These are phyloP conservation scores for Drosophila sturtevanti DNA, from an alignment of 1,140 invertebrate species.

Conservation along the genomic window DNA sequence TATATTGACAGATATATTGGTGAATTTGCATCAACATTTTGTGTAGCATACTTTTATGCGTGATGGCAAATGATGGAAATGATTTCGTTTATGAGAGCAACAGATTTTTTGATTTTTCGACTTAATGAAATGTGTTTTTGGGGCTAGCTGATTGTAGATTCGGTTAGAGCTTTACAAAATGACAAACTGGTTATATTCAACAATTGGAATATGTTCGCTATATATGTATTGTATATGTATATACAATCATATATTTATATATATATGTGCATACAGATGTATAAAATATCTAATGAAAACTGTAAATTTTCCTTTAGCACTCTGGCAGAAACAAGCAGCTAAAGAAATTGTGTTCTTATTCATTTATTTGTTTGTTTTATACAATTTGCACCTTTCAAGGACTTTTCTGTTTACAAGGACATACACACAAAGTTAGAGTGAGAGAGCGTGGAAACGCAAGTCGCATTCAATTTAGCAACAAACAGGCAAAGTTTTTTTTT, in stretches of 20 bases:
- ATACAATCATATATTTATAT: too few relatives aligned
- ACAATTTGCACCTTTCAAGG: constrained; percentile 24
- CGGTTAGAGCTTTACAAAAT: too few relatives aligned
- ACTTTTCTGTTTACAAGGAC: constrained; percentile 7
- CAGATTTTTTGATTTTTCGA: background rate
- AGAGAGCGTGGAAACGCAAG: constrained; percentile 45
- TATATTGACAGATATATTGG: background rate
- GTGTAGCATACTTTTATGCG: constrained; percentile 16
- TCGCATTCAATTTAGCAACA: constrained; percentile 78
- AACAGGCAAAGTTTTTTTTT: constrained; percentile 59
- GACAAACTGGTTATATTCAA: background rate
- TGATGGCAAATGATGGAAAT: constrained; percentile 5
- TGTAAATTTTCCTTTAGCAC: background rate
- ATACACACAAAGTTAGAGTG: background rate
- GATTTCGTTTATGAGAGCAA: constrained; percentile 3
- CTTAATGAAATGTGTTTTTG: background rate
- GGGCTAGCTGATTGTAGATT: background rate
- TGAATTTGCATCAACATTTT: constrained; percentile 17
- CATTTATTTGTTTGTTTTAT: constrained; percentile 16
- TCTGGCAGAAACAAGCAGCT: background rate
- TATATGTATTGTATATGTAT: too few relatives aligned
- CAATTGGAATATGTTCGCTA: too few relatives aligned
- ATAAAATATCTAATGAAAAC: background rate
- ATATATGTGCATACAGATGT: too few relatives aligned
- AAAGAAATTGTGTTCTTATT: background rate